A percentile compares a stretch with the other conserved stretches of the same genome.
Evolutionary conservation across 2,888 invertebrate species (phyloP).

Genomic region (Xylota sylvarum): DNA sequence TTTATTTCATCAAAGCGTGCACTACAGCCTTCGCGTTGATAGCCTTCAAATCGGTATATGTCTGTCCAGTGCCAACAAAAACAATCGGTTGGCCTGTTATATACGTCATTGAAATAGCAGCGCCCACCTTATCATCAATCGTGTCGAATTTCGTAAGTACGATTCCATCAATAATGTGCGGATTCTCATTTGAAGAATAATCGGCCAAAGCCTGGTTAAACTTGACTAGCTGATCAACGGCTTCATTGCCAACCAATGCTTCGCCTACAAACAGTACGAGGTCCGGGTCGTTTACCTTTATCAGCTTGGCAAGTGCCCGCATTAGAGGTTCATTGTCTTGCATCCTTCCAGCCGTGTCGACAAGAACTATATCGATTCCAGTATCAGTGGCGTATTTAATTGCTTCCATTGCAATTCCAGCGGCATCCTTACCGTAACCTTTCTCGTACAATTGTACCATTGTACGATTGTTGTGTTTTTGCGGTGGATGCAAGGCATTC

Average conservation of each 20-base stretch:
- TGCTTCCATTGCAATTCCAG: slow-evolving; percentile 99
- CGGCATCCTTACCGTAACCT: slow-evolving; percentile 99
- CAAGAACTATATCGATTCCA: slow-evolving; percentile 95
- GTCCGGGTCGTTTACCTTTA: slow-evolving; percentile 98
- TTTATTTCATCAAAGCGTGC: slow-evolving; percentile 96
- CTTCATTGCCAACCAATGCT: slow-evolving; percentile 99
- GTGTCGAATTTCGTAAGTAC: slow-evolving; percentile 99
- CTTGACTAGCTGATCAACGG: slow-evolving; percentile 99
- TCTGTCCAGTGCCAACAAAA: slow-evolving; percentile 98
- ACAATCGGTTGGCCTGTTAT: slow-evolving; percentile 99
- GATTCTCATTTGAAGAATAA: slow-evolving; percentile 90
- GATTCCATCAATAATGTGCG: slow-evolving; percentile 98
- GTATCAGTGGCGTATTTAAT: slow-evolving; percentile 94
- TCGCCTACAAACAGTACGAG: slow-evolving; percentile 99
- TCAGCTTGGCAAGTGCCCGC: slow-evolving; percentile 98
- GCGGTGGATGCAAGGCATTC: slow-evolving; percentile 95
- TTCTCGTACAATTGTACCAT: slow-evolving; percentile 99
- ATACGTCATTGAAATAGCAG: slow-evolving; percentile 99
- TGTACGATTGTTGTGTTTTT: slow-evolving; percentile 88
- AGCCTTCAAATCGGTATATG: slow-evolving; percentile 98
- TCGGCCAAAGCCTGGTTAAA: slow-evolving; percentile 99
- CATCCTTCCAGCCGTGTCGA: slow-evolving; percentile 99
- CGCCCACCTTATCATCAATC: slow-evolving; percentile 99
- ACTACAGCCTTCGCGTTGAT: slow-evolving; percentile 98
- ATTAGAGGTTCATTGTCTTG: slow-evolving; percentile 99